Evolutionary conservation across 2,113 vertebrate genomes (phyloP).

Genomic region (Bujurquina vittata): DNA sequence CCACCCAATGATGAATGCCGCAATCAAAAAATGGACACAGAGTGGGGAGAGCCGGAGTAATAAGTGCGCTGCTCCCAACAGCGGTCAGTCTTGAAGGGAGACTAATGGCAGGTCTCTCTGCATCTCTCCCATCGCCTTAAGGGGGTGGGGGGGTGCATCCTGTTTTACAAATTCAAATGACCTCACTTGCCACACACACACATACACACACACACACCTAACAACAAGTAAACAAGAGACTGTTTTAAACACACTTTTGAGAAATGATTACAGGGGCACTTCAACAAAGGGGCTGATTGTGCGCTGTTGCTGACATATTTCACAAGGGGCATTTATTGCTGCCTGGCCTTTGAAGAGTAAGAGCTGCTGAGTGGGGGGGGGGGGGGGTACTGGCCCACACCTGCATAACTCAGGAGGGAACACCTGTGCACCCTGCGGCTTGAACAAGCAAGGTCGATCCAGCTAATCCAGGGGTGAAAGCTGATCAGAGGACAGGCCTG

Average conservation of each 20-base stretch:
- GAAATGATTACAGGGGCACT: slow-evolving; percentile 56
- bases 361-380: slow-evolving; percentile 70
- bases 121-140: slow-evolving; percentile 22
- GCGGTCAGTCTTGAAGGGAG: slow-evolving; percentile 64
- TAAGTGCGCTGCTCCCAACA: slow-evolving; percentile 69
- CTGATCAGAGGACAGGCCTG: slow-evolving; percentile 72
- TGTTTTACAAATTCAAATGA: slow-evolving; percentile 43
- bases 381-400: slow-evolving; percentile 71
- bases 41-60: slow-evolving; percentile 70
- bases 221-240: slow-evolving; percentile 58
- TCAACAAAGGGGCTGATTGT: slow-evolving; percentile 68
- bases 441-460: slow-evolving; percentile 61
- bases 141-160: background rate
- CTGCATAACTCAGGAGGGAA: slow-evolving; percentile 78
- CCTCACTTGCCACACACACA: slow-evolving; percentile 6
- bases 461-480: slow-evolving; percentile 70
- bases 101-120: slow-evolving; percentile 50
- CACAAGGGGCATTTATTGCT: slow-evolving; percentile 71
- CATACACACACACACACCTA: background rate
- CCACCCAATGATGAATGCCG: slow-evolving; percentile 79
- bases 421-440: slow-evolving; percentile 82
- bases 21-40: slow-evolving; percentile 81
- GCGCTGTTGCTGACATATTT: slow-evolving; percentile 69
- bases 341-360: slow-evolving; percentile 70
- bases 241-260: slow-evolving; percentile 32